These are phyloP conservation scores for Neoarius graeffei DNA, from an alignment of 2,113 vertebrate species.

Conservation along the genomic window DNA sequence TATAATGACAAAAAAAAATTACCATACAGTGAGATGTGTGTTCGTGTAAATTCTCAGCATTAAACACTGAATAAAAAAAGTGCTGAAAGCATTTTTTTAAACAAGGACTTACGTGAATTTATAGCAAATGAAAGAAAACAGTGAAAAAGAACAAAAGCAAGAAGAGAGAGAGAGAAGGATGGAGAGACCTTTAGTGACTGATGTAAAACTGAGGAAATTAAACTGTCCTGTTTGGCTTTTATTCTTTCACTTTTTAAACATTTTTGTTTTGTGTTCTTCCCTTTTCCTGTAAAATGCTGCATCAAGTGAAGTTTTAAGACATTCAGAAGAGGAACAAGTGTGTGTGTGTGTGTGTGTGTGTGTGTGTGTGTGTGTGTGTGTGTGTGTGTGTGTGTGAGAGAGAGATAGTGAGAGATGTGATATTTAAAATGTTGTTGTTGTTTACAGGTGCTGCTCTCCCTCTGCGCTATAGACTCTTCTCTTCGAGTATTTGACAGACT, in stretches of 20 bases:
- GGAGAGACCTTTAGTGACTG: background rate
- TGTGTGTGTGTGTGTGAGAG: background rate
- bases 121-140: background rate
- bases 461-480: slow-evolving; percentile 44
- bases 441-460: slow-evolving; percentile 15
- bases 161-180: background rate
- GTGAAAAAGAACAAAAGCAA: background rate
- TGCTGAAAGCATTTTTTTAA: too few species aligned
- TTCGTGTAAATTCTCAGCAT: too few species aligned
- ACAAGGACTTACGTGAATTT: too few species aligned
- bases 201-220: background rate
- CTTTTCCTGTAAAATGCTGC: background rate
- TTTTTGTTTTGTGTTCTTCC: background rate
- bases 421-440: background rate
- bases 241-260: background rate
- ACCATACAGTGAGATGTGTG: background rate
- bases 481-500: slow-evolving; percentile 60
- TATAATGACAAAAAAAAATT: background rate
- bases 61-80: too few species aligned
- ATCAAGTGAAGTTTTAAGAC: background rate
- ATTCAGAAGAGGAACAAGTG: background rate
- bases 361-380: slow-evolving; percentile 4
- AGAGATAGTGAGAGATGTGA: background rate
- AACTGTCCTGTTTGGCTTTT: background rate
- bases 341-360: background rate